These are phyloP conservation scores for Eptatretus burgeri DNA, from an alignment of 2,113 vertebrate species.

Conservation along the genomic window DNA sequence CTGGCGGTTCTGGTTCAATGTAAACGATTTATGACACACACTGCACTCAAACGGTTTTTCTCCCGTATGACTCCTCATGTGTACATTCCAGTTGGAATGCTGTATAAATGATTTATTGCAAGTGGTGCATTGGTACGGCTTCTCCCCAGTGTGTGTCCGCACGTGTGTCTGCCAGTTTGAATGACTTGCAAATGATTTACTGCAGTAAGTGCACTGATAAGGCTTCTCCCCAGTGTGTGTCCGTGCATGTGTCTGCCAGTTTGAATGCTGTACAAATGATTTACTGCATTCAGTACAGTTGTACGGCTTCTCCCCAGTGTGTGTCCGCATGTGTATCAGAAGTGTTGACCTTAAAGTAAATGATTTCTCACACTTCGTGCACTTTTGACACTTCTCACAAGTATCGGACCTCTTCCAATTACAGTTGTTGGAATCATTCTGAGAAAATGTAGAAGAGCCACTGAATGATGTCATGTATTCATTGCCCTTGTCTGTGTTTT, in stretches of 20 bases:
- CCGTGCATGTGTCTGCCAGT: not conserved
- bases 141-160: not conserved
- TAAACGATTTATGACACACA: not conserved
- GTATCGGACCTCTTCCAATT: too few relatives aligned
- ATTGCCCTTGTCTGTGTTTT: too few relatives aligned
- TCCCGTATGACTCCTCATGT: not conserved
- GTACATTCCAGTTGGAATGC: not conserved
- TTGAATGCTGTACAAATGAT: not conserved
- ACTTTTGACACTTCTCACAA: too few relatives aligned
- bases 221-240: conserved; percentile 1
- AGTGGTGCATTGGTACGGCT: not conserved
- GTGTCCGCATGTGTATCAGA: not conserved
- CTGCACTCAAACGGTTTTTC: not conserved
- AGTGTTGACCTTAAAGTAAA: too few relatives aligned
- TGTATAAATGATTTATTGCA: not conserved
- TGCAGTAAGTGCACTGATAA: not conserved
- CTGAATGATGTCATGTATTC: too few relatives aligned
- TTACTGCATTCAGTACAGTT: not conserved
- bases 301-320: not conserved
- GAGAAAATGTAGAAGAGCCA: too few relatives aligned
- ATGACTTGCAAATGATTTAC: not conserved
- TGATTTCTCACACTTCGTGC: too few relatives aligned
- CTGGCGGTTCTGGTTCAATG: not conserved
- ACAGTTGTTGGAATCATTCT: too few relatives aligned
- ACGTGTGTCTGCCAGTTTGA: not conserved